phyloP scores from a whole-genome alignment of 2,888 invertebrate genomes.

The Drosophila testacea region DNA sequence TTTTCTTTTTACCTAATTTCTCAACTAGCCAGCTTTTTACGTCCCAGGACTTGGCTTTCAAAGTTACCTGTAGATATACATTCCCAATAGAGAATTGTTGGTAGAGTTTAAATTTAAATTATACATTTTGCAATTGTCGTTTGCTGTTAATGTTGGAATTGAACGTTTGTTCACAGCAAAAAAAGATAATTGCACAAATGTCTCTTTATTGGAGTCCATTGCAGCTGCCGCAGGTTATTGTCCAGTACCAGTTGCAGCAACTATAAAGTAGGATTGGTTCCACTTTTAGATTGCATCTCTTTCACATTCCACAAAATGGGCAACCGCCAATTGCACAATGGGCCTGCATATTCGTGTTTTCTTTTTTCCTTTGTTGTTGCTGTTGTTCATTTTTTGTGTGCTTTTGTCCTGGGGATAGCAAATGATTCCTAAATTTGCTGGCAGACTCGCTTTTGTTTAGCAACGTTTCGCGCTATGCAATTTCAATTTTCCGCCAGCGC shows the following conservation, averaged over 20 bases:
- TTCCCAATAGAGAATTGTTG: too few species aligned
- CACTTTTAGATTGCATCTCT: slow-evolving; percentile 44
- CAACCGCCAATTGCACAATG: slow-evolving; percentile 40
- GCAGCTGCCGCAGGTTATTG: slow-evolving; percentile 48
- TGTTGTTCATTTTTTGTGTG: slow-evolving; percentile 14
- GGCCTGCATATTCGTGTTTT: slow-evolving; percentile 47
- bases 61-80: too few species aligned
- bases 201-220: slow-evolving; percentile 27
- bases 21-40: neutral
- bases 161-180: slow-evolving; percentile 10
- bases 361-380: slow-evolving; percentile 1
- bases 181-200: slow-evolving; percentile 46
- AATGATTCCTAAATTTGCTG: slow-evolving; percentile 58
- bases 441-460: slow-evolving; percentile 51
- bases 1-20: neutral
- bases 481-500: slow-evolving; percentile 79
- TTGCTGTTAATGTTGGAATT: neutral
- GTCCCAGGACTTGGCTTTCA: too few species aligned
- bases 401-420: slow-evolving; percentile 40
- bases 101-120: neutral
- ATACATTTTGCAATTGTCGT: neutral
- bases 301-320: slow-evolving; percentile 30
- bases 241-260: slow-evolving; percentile 19
- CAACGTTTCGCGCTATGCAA: slow-evolving; percentile 56
- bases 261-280: neutral